A percentile compares a stretch with the other conserved stretches of the same genome.
These are phyloP conservation scores for Idaea straminata DNA, from an alignment of 2,888 invertebrate genomes.

Conservation along the genomic window DNA sequence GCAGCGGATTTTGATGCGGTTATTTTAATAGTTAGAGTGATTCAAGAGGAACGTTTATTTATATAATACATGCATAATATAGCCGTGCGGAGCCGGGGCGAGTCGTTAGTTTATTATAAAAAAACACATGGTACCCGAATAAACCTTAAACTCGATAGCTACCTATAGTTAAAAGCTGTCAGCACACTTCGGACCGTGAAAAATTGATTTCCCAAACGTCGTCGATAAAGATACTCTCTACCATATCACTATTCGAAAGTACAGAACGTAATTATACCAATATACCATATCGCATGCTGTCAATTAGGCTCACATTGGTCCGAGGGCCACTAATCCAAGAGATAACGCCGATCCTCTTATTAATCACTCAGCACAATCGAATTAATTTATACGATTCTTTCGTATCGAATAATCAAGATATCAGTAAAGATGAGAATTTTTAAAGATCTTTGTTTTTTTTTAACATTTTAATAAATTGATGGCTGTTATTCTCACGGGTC, in stretches of 20 bases:
- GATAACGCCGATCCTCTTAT: slow-evolving; percentile 64
- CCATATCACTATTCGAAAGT: slow-evolving; percentile 27
- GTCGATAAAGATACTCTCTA: slow-evolving; percentile 9
- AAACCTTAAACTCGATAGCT: too few relatives aligned
- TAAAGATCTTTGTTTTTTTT: background rate
- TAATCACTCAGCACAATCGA: slow-evolving; percentile 68
- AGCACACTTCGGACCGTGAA: background rate
- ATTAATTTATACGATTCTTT: slow-evolving; percentile 68
- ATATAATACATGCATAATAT: too few relatives aligned
- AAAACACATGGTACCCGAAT: too few relatives aligned
- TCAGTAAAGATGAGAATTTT: slow-evolving; percentile 10
- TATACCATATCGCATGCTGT: slow-evolving; percentile 69
- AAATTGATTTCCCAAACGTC: background rate
- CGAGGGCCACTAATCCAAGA: slow-evolving; percentile 64
- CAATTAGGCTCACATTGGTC: slow-evolving; percentile 68
- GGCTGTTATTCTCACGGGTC: background rate
- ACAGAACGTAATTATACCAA: slow-evolving; percentile 70
- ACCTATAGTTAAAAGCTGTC: background rate
- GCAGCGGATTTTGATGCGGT: too few relatives aligned
- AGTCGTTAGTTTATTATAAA: too few relatives aligned
- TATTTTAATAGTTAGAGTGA: too few relatives aligned
- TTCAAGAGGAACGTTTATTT: too few relatives aligned
- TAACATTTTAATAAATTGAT: background rate
- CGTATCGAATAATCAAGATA: slow-evolving; percentile 56
- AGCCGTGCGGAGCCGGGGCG: too few relatives aligned